Evolutionary conservation across 2,888 invertebrate species (phyloP).

Genomic region (Mythimna pallens): DNA sequence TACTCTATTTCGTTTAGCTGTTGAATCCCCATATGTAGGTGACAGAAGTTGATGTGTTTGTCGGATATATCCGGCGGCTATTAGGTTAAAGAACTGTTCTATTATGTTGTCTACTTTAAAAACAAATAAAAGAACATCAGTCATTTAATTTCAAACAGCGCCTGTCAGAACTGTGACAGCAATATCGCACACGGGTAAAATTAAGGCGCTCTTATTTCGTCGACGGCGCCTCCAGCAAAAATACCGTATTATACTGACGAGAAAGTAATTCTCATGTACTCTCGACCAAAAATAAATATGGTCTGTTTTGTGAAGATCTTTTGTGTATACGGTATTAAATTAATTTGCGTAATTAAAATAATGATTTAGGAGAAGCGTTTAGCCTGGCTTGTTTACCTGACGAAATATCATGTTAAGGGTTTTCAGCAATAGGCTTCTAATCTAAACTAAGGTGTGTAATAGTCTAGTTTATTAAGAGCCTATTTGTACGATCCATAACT

Average conservation of each 20-base stretch:
- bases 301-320: constrained; percentile 19
- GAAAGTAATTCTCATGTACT: constrained; percentile 28
- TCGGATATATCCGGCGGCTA: too few species aligned
- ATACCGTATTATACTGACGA: constrained; percentile 22
- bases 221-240: constrained; percentile 36
- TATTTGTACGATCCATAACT: too few species aligned
- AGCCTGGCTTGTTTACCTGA: too few species aligned
- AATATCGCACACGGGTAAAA: constrained; percentile 43
- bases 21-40: too few species aligned
- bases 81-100: neutral
- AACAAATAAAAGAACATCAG: constrained; percentile 6
- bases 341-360: too few species aligned
- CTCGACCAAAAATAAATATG: constrained; percentile 30
- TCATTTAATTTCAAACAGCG: constrained; percentile 36
- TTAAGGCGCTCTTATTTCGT: constrained; percentile 41
- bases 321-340: constrained; percentile 11
- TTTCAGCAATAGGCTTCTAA: too few species aligned
- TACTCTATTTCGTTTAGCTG: too few species aligned
- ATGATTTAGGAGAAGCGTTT: too few species aligned
- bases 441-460: too few species aligned
- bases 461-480: too few species aligned
- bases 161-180: constrained; percentile 45
- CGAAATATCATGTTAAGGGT: too few species aligned
- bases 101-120: neutral
- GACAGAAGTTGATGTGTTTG: too few species aligned